A percentile compares a stretch with the other conserved stretches of the same genome.
Conservation (phyloP, 2,797 vertebrate species). For the Propithecus perrieri region DNA sequence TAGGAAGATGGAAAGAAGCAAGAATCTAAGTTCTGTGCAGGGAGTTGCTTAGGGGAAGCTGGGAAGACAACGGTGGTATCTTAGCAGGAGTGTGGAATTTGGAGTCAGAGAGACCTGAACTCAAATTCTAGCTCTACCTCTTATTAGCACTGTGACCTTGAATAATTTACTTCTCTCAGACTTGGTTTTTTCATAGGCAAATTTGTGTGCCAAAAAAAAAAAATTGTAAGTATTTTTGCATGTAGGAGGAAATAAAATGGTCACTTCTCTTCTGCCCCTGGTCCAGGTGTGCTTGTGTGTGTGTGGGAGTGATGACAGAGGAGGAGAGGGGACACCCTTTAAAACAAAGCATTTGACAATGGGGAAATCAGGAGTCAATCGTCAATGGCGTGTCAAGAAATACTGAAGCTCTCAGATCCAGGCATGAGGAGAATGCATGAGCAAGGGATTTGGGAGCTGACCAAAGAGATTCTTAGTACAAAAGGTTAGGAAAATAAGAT, state of each 20-base stretch:
- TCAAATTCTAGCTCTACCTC: not conserved
- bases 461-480: not conserved
- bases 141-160: not conserved
- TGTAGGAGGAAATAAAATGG: not conserved
- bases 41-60: not conserved
- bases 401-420: not conserved
- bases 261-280: not conserved
- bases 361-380: accelerated
- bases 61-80: not conserved
- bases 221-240: not conserved
- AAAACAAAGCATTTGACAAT: not conserved
- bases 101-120: not conserved
- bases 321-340: accelerated
- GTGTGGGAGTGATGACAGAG: not conserved
- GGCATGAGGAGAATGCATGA: not conserved
- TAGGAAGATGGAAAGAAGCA: not conserved
- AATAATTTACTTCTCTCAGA: not conserved
- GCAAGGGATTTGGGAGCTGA: not conserved
- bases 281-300: not conserved
- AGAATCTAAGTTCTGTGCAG: not conserved
- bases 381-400: not conserved
- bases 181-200: not conserved
- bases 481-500: not conserved
- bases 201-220: not conserved
- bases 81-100: not conserved